phyloP scores from a whole-genome alignment of 2,113 vertebrate species.

The human region GRCh38 chr2:60370001-60370500 shows the following conservation, averaged over 20 bases:
- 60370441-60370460: background rate
- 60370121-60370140: background rate
- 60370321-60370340: background rate
- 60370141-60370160: background rate
- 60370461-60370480: background rate
- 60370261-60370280: background rate
- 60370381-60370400: background rate
- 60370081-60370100: background rate
- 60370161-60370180: background rate
- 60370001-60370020: background rate
- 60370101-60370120: background rate
- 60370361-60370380: background rate
- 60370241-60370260: background rate
- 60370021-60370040: background rate
- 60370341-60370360: background rate
- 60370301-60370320: background rate
- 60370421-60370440: background rate
- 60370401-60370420: background rate
- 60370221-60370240: background rate
- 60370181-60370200: background rate
- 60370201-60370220: background rate
- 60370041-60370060: background rate
- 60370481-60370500: background rate
- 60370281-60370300: slow-evolving; percentile 39
- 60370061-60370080: background rate